A percentile compares a stretch with the other conserved stretches of the same genome.
These are phyloP conservation scores for Oasisia sp. DNA, from an alignment of 2,888 invertebrate genomes.

Conservation along the genomic window DNA sequence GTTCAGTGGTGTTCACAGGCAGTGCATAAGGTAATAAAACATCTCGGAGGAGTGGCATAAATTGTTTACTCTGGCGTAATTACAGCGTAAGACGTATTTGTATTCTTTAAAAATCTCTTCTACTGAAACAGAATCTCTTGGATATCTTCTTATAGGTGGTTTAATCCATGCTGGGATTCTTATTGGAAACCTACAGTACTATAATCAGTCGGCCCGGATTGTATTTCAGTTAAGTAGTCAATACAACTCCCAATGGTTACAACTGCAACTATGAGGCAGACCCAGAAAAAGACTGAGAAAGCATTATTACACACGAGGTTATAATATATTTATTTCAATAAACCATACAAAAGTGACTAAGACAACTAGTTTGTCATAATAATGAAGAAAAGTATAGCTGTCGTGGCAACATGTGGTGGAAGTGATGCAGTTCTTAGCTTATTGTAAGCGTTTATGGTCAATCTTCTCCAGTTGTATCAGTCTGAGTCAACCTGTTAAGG, in stretches of 20 bases:
- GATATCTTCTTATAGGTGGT: not conserved
- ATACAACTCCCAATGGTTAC: not conserved
- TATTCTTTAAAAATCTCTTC: not conserved
- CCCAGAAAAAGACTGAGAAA: not conserved
- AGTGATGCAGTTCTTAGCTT: not conserved
- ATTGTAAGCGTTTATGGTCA: conserved; percentile 73
- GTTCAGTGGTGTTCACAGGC: too few species aligned
- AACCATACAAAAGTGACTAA: not conserved
- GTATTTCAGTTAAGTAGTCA: not conserved
- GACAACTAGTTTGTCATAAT: not conserved
- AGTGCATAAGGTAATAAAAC: too few species aligned
- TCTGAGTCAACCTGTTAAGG: conserved; percentile 36
- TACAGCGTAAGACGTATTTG: not conserved
- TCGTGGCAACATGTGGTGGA: not conserved
- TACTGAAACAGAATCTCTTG: not conserved
- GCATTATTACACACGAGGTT: not conserved
- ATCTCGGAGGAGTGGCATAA: too few species aligned
- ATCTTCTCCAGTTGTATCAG: conserved; percentile 92
- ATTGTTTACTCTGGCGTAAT: too few species aligned
- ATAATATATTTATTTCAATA: not conserved
- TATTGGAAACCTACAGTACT: not conserved
- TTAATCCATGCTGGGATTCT: not conserved
- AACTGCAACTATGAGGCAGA: not conserved
- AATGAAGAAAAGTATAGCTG: not conserved
- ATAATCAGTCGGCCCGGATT: too few species aligned